Base-by-base conservation (phyloP, 2,888 invertebrate genomes). In the Leucophenga montana region DNA sequence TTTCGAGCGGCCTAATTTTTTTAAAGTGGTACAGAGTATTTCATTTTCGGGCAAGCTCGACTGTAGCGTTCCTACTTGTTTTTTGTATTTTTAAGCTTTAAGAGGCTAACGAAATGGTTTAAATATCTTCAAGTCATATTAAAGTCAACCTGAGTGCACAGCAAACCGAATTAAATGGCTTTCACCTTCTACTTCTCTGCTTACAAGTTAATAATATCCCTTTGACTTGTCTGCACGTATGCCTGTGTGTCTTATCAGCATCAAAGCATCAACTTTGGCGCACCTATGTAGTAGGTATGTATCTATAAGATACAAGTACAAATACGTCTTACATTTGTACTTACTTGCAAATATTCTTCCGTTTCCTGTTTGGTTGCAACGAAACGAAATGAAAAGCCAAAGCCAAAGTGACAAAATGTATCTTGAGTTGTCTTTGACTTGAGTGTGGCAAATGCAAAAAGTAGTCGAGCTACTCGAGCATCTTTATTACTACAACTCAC, bases 291-390 rank as follows among this genome's bases (percentile, higher is more conserved):
- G 33, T 33, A 33, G 33, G 39, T 11, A 39, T 39, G 39, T 39
- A 39, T 39, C 39, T 39, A 39, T 39, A 39, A 39, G 39, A 39
- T 39, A 39, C 39, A 39, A 39, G 39, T 39, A 11, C 61, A 0
- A 11, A 2, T 39, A 39, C 39, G n/a, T 18, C 16, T n/a, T 9
- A n/a, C 18, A 16, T 61, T 61, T 44, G 39, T 20, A 61, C 16
- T 61, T 33, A 18, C 11, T 39, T 61, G 61, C 22, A 54, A 54
- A 71, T 65, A 65, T 67, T 68, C 68, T 71, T 71, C 71, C 71
- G 68, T 71, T 68, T 71, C 71, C 71, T 62, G 33, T 48, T 54
- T 54, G 20, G 20, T 56, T 27, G 33, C 18, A 31, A 56, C 53
- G 39, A 18, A 27, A 11, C 68, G 44, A 46, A 39, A 53, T n/a